Percentiles rank a stretch among this genome's conserved stretches.
phyloP scores from a whole-genome alignment of 2,888 invertebrate species.

The Camponotus fellah region DNA sequence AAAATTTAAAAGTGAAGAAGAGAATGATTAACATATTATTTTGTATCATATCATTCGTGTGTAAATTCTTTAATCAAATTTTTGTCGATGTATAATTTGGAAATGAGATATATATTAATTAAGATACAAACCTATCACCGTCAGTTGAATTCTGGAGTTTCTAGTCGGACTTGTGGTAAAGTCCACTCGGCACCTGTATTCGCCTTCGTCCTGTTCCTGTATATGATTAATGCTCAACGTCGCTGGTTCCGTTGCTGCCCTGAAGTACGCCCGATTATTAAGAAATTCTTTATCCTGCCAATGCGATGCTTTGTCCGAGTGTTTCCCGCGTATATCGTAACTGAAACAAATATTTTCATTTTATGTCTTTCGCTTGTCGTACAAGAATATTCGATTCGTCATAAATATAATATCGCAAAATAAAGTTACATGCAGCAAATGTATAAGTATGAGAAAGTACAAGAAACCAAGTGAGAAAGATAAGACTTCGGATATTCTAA shows the following conservation, averaged over 20 bases:
- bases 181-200: conserved; percentile 94
- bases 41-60: background rate
- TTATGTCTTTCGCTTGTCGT: background rate
- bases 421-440: background rate
- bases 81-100: background rate
- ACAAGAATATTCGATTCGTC: background rate
- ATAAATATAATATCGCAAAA: background rate
- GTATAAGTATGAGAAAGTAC: background rate
- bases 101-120: background rate
- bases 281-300: conserved; percentile 91
- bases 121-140: conserved; percentile 90
- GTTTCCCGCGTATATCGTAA: conserved; percentile 90
- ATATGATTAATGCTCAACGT: conserved; percentile 90
- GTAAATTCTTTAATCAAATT: background rate
- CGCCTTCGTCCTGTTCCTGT: conserved; percentile 90
- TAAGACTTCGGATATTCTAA: background rate
- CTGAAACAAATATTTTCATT: conserved; percentile 86
- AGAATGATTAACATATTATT: background rate
- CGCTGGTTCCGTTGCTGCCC: conserved; percentile 90
- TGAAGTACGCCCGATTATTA: conserved; percentile 90
- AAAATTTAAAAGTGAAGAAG: conserved; percentile 7
- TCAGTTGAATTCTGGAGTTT: conserved; percentile 91
- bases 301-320: conserved; percentile 88
- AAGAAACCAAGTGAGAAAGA: background rate
- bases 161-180: conserved; percentile 93